Conservation (phyloP, 2,113 vertebrate genomes). For the Hemicordylus capensis region DNA sequence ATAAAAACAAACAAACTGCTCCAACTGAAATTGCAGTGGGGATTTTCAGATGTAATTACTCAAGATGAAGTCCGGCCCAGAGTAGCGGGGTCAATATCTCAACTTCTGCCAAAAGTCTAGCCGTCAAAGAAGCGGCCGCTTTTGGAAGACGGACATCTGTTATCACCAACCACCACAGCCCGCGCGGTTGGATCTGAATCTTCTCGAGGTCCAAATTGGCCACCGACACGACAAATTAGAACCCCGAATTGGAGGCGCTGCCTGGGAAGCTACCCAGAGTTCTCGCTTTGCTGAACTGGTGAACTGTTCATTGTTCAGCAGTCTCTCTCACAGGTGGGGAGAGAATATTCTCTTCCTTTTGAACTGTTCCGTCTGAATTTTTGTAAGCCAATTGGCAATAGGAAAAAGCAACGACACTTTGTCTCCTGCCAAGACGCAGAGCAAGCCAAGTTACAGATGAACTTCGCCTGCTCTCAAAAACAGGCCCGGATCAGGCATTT, state of each 20-base stretch:
- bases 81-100: background rate
- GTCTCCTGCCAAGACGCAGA: constrained; percentile 21
- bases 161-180: constrained; percentile 17
- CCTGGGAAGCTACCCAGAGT: constrained; percentile 16
- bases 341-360: constrained; percentile 15
- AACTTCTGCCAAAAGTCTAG: constrained; percentile 56
- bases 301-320: background rate
- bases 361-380: background rate
- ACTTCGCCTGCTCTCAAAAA: background rate
- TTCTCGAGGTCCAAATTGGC: background rate
- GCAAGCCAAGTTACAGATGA: constrained; percentile 12
- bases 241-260: background rate
- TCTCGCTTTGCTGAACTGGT: fast-evolving
- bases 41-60: constrained; percentile 28
- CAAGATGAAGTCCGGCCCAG: background rate
- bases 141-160: background rate
- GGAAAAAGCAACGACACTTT: background rate
- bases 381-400: constrained; percentile 36
- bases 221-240: constrained; percentile 7
- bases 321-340: background rate
- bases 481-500: background rate
- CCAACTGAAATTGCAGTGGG: background rate
- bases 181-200: constrained; percentile 25
- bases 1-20: background rate
- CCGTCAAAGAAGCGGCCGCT: constrained; percentile 17